Conservation (phyloP, 2,888 invertebrate species). For the Lacanobia oleracea region DNA sequence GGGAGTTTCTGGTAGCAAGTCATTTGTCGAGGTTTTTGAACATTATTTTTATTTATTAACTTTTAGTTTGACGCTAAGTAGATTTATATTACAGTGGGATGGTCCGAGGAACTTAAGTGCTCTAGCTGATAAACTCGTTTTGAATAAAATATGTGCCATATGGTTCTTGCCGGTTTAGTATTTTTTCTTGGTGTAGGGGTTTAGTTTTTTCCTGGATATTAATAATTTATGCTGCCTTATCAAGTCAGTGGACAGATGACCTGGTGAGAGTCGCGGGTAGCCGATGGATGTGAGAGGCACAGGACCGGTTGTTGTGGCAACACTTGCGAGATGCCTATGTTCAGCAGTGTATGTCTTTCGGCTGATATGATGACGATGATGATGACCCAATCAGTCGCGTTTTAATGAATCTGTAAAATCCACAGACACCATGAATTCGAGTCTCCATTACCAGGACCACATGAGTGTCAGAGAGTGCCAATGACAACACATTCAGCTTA, state of each 20-base stretch:
- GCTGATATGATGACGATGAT: too few species aligned
- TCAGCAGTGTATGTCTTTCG: too few species aligned
- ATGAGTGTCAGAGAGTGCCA: background rate
- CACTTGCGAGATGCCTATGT: too few species aligned
- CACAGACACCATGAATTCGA: background rate
- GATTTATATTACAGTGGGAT: conserved; percentile 28
- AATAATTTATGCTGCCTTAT: too few species aligned
- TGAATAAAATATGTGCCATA: conserved; percentile 13
- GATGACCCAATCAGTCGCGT: too few species aligned
- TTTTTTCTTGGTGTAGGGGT: background rate
- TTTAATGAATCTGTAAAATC: too few species aligned
- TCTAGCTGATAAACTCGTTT: conserved; percentile 3
- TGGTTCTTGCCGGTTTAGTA: background rate
- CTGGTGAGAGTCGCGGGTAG: too few species aligned
- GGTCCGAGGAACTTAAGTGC: background rate
- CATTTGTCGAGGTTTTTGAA: conserved; percentile 39
- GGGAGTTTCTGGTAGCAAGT: conserved; percentile 32
- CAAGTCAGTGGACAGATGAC: too few species aligned
- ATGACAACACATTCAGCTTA: conserved; percentile 7
- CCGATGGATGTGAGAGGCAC: too few species aligned
- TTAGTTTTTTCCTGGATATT: background rate
- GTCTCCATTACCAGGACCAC: conserved; percentile 10
- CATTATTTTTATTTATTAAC: conserved; percentile 55
- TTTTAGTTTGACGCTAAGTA: conserved; percentile 44
- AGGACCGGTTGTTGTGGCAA: too few species aligned